Base-by-base conservation (phyloP, 2,888 invertebrate species). In the Rhagophthalmus giganteus region DNA sequence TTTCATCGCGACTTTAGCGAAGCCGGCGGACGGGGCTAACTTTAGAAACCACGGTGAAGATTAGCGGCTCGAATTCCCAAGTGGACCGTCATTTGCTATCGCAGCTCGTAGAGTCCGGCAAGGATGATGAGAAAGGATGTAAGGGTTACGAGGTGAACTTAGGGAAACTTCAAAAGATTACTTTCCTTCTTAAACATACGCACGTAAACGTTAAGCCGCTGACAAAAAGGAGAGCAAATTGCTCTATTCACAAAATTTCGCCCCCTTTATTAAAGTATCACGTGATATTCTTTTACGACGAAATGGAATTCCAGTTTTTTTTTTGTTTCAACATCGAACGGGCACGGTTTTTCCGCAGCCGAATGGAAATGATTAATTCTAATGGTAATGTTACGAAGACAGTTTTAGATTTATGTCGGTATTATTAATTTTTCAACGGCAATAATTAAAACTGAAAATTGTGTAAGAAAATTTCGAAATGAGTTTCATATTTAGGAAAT, bases 1-100 rank as follows among this genome's bases (percentile, higher is more conserved):
- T 52, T 52, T 52, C 15, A 20, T 10, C 40, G 20, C 11, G 46
- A 40, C 46, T 42, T 35, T 32, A 52, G 34, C 32, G 28, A 41
- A 45, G 37, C 45, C 37, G 46, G 50, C 35, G 34, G 49, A 35
- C 30, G 37, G 45, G n/a, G n/a, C n/a, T 48, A 54, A 24, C 41
- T 49, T 51, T 44, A 45, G 49, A 47, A 54, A 54, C 54, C 52
- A 47, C 54, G 49, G 26, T 48, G 46, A 48, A 57, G 57, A 57
- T 57, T 57, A 57, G 54, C 57, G 57, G 54, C 47, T 45, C 45
- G 42, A 55, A 57, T 55, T 54, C 57, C 57, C 57, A 46, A 41
- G 54, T 45, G 52, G 54, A 42, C 54, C 54, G 54, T 55, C 54
- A 41, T 52, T 46, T 52, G 47, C 52, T 52, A 52, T 52, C 52